A percentile compares a stretch with the other conserved stretches of the same genome.
phyloP scores from a whole-genome alignment of 2,113 vertebrate genomes.

The Chlamydotis undulata region DNA sequence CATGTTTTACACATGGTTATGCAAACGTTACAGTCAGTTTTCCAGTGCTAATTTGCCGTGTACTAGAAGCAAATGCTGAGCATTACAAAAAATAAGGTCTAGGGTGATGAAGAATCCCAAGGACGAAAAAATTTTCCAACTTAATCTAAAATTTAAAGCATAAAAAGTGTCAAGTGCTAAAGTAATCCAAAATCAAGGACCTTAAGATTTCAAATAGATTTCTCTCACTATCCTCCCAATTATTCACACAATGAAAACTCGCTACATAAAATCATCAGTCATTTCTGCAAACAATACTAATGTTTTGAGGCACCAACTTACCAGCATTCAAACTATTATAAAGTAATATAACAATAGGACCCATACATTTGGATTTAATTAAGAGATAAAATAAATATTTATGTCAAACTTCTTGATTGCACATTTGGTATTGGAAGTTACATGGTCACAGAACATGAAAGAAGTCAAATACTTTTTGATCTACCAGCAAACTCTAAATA shows the following conservation, averaged over 20 bases:
- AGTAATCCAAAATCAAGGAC: slow-evolving; percentile 54
- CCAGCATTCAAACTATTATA: slow-evolving; percentile 74
- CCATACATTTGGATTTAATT: slow-evolving; percentile 67
- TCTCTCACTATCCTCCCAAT: slow-evolving; percentile 26
- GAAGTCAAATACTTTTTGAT: slow-evolving; percentile 82
- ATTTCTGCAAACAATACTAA: slow-evolving; percentile 62
- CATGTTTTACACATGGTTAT: neutral
- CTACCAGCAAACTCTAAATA: slow-evolving; percentile 82
- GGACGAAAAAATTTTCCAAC: slow-evolving; percentile 8
- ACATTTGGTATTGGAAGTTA: slow-evolving; percentile 87
- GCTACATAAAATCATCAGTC: slow-evolving; percentile 47
- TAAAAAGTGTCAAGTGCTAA: slow-evolving; percentile 56
- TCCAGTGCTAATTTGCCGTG: neutral
- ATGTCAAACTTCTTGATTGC: slow-evolving; percentile 78
- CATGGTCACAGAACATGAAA: slow-evolving; percentile 85
- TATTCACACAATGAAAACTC: slow-evolving; percentile 49
- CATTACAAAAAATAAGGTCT: neutral
- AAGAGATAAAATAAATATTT: slow-evolving; percentile 78
- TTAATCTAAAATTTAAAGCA: slow-evolving; percentile 56
- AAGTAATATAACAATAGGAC: slow-evolving; percentile 74
- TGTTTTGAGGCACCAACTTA: slow-evolving; percentile 79
- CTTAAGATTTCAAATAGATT: slow-evolving; percentile 60
- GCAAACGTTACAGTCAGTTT: neutral
- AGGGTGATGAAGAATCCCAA: neutral
- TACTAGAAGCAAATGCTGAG: slow-evolving; percentile 43